phyloP scores from a whole-genome alignment of 2,888 invertebrate species.

The Slavum lentiscoides region DNA sequence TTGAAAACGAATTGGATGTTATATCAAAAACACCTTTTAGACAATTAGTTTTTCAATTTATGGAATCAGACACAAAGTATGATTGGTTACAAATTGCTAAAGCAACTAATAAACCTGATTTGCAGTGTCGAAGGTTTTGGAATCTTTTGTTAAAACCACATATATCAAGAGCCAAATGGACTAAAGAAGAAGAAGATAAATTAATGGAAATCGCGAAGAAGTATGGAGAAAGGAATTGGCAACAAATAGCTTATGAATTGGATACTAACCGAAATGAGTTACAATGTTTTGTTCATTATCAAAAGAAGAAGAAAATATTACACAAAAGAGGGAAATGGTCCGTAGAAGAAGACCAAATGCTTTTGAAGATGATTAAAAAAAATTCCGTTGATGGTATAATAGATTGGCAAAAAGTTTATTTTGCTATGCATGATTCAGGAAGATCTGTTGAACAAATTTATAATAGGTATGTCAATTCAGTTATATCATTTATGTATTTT shows the following conservation, averaged over 20 bases:
- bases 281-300: constrained; percentile 50
- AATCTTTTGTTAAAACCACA: constrained; percentile 44
- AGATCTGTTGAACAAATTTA: constrained; percentile 45
- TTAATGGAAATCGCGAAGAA: constrained; percentile 24
- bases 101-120: constrained; percentile 30
- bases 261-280: constrained; percentile 48
- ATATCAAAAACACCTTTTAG: constrained; percentile 37
- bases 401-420: constrained; percentile 49
- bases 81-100: constrained; percentile 50
- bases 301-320: constrained; percentile 19
- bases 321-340: constrained; percentile 42
- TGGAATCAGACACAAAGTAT: constrained; percentile 29
- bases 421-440: constrained; percentile 12
- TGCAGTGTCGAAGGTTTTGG: constrained; percentile 47
- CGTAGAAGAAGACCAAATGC: constrained; percentile 36
- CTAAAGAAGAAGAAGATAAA: constrained; percentile 14
- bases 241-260: constrained; percentile 28
- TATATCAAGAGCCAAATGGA: constrained; percentile 40
- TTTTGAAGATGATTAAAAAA: constrained; percentile 20
- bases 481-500: neutral
- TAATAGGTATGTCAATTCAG: constrained; percentile 28
- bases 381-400: constrained; percentile 21
- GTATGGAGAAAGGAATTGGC: constrained; percentile 42
- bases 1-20: constrained; percentile 31
- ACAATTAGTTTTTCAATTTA: constrained; percentile 35